These are phyloP conservation scores for Drosophila anomalata DNA, from an alignment of 2,888 invertebrate genomes.

Conservation along the genomic window DNA sequence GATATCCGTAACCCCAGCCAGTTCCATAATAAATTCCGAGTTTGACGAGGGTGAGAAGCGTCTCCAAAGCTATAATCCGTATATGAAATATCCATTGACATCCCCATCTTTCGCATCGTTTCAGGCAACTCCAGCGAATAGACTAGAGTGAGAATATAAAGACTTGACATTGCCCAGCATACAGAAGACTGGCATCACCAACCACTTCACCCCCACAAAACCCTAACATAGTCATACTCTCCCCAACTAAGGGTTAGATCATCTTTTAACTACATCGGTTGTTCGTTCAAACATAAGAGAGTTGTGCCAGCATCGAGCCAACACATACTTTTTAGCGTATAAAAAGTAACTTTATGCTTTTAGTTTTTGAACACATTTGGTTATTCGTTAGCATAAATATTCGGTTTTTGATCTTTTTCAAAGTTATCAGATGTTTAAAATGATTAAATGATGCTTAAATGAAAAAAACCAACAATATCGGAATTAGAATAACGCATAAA, in stretches of 20 bases:
- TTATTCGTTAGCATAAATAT: no score
- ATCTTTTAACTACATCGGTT: neutral
- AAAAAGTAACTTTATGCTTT: neutral
- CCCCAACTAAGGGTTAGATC: neutral
- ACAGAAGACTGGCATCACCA: neutral
- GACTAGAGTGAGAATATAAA: neutral
- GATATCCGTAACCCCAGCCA: constrained; percentile 66
- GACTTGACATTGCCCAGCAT: neutral
- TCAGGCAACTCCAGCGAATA: constrained; percentile 18
- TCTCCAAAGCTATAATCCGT: neutral
- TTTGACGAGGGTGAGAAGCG: constrained; percentile 46
- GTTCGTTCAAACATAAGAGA: neutral
- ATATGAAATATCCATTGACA: neutral
- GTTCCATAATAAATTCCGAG: constrained; percentile 66
- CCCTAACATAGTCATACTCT: neutral
- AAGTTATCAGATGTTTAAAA: neutral
- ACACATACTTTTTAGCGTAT: neutral
- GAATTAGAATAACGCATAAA: neutral
- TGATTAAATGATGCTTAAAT: no score
- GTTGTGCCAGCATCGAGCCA: neutral
- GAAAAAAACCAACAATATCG: no score
- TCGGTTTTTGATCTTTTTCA: neutral
- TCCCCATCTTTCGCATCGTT: neutral
- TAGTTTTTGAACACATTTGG: neutral
- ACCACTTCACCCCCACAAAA: neutral